Evolutionary conservation across 2,797 vertebrate species (phyloP), one percentile per base, ranked within the genome.

Genomic region (Protonibea diacanthus): DNA sequence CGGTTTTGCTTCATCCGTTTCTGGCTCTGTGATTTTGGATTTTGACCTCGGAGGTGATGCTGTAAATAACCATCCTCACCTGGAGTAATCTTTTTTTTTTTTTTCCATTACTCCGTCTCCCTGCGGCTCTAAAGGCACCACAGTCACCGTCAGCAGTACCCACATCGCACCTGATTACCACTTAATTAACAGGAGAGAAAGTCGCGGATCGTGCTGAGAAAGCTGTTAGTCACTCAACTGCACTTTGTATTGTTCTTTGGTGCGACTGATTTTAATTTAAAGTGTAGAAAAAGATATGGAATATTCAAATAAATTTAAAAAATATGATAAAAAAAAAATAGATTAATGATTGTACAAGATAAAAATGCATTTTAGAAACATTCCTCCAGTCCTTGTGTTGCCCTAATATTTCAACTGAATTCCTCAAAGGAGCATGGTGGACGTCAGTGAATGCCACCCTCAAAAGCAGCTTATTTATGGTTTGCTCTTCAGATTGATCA

Each of bases 131-230:
- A 12, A 76, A 70, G 79, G 81, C 23, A 69, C 44, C 80, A 56
- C 42, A 63, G 70, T 78, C 79, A 78, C 61, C 58, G 15, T 84
- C 85, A 84, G 70, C 83, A 72, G 59, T 23, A 27, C 29, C 62
- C 66, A 52, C 86, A 66, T 48, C 29, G 13, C 84, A 88, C 75
- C 84, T 89, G 85, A 88, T 90, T 83, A 83, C 82, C 73, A 64
- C 84, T 79, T 86, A 74, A 90, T 92, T 87, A 91, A 74, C 65
- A 29, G 27, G 81, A 75, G 27, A 49, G 80, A 77, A 80, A 80
- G 80, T 84, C 76, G 27, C 69, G 40, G 59, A 71, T 81, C 23
- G 11, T 75, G 69, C 55, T 71, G 65, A 74, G 71, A 47, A 65
- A 63, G 44, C 74, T 67, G 47, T 75, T 47, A 71, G 40, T 68